Base-by-base conservation (phyloP, 2,888 invertebrate species). In the Physocephala rufipes region DNA sequence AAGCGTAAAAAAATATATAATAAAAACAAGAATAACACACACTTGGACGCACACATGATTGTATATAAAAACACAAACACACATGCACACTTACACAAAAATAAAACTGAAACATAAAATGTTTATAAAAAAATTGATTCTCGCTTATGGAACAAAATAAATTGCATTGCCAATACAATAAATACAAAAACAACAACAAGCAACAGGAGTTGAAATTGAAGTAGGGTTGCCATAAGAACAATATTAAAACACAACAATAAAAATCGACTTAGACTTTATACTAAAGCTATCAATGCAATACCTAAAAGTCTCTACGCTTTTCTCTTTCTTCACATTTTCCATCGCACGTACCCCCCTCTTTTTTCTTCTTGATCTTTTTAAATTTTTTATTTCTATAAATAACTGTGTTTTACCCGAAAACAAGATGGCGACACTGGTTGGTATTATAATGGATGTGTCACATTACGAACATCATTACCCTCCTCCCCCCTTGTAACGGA, bases 1-100 rank as follows among this genome's bases (percentile, higher is more conserved):
- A 24, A 65, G 47, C 7, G n/a, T n/a, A n/a, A n/a, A n/a, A n/a
- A n/a, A n/a, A n/a, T 21, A 51, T 49, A 51, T 65, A 51, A 65
- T 51, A 28, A 65, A 65, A 51, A 65, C 24, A 21, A 3, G 21
- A 15, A 21, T 21, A 43, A 45, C 12, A 45, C 19, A 63, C 19
- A 62, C 43, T 36, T 21, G 47, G n/a, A 63, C 62, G 12, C 43
- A 63, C 49, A 65, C 49, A 49, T n/a, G 16, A 12, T 12, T 12
- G 3, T 2, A 49, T 3, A 49, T 7, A 49, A 12, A 49, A 3
- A 49, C 63, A 24, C 24, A 45, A 30, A 30, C 7, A 64, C n/a
- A 64, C 12, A 45, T 45, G 45, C 45, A 45, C 45, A 45, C 45
- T 12, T 15, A 12, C 45, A 15, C 45, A 45, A n/a, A n/a, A n/a